phyloP scores from a whole-genome alignment of 2,888 invertebrate species.

The Yponomeuta plumbellus region DNA sequence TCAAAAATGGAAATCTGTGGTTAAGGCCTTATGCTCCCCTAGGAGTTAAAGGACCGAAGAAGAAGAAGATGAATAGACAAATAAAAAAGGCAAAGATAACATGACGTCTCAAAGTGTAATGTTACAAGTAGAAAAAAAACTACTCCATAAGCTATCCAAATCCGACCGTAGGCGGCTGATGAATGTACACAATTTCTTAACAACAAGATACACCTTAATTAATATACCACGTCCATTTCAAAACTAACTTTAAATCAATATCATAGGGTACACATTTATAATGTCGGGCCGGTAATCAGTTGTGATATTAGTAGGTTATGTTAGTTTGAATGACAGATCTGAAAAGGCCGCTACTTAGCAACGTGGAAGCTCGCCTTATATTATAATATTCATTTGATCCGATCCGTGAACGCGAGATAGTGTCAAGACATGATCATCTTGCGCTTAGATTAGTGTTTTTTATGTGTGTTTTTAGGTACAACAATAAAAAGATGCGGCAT shows the following conservation, averaged over 20 bases:
- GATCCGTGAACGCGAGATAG: conserved; percentile 45
- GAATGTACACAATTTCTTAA: conserved; percentile 9
- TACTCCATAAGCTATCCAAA: neutral
- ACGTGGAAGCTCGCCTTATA: conserved; percentile 5
- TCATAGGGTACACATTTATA: neutral
- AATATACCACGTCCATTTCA: neutral
- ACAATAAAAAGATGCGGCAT: neutral
- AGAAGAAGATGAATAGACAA: too few relatives aligned
- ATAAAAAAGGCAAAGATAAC: too few relatives aligned
- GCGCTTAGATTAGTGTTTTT: conserved; percentile 32
- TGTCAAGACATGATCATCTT: conserved; percentile 33
- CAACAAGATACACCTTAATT: conserved; percentile 10
- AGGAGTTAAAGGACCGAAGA: too few relatives aligned
- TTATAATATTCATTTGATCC: conserved; percentile 48
- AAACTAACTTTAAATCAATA: neutral
- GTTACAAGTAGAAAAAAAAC: neutral
- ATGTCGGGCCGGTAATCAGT: neutral
- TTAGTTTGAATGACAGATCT: conserved; percentile 33
- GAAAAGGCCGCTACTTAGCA: conserved; percentile 32
- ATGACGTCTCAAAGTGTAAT: too few relatives aligned
- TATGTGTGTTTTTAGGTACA: neutral
- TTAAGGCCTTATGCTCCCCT: too few relatives aligned
- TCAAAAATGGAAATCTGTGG: too few relatives aligned
- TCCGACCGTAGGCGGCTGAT: neutral
- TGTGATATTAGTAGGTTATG: conserved; percentile 4